Base-by-base conservation (phyloP, 2,113 vertebrate species). In the Spermophilus dauricus region DNA sequence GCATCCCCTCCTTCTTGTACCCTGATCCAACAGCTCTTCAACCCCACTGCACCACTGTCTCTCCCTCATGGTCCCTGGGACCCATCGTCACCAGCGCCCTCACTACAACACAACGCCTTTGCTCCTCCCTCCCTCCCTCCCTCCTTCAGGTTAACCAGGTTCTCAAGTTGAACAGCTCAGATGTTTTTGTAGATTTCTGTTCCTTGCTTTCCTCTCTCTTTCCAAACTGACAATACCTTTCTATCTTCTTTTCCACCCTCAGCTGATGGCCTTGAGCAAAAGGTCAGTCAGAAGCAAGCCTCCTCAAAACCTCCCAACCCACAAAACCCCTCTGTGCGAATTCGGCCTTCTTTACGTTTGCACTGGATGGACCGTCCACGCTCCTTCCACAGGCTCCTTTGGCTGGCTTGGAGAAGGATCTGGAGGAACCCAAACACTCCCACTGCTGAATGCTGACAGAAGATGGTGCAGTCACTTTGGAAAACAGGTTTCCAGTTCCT, bases 181-280 rank as follows among this genome's bases (percentile, higher is more conserved):
- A 72, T n/a, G 30, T 67, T 73, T 28, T 45, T 8, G 77, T n/a
- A 28, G 5, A 12, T 45, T 5, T 67, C 58, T 20, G 7, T 39
- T 75, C 53, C 30, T 28, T 88, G 37, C n/a, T 63, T 72, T 82
- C 34, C 18, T 93, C 58, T 85, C 73, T 90, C 30, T 58, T 48
- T 34, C 30, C 17, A 73, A 86, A 17, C 65, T 26, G 42, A 72
- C 22, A 34, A 32, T 14, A 4, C 32, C 32, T 48, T 87, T 82
- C 45, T n/a, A 13, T 70, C 34, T 5, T 67, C 10, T 51, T 76
- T 88, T 65, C 42, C 6, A 34, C 51, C 37, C 39, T 58, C 32
- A 80, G 1, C 2, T 45, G 26, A 56, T 32, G 37, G 48, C 65
- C 53, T 73, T 80, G 51, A 58, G 80, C 37, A 73, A 13, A 78